Base-by-base conservation (phyloP, 2,888 invertebrate genomes). In the Cacoxenus indagator region DNA sequence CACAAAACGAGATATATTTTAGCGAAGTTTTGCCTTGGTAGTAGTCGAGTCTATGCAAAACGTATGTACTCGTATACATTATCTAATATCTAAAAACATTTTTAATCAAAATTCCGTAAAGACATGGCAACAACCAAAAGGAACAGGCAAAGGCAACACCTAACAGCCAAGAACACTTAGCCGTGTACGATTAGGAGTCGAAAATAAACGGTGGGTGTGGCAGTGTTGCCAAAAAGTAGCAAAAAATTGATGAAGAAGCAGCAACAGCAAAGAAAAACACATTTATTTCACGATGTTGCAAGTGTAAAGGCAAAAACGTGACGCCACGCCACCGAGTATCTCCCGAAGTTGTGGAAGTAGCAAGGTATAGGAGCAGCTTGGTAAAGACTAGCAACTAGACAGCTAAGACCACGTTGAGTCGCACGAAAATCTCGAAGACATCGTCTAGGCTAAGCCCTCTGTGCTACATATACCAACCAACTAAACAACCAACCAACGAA, bases 61-160 rank as follows among this genome's bases (percentile, higher is more conserved):
- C 11, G 45, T 24, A 54, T 68, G 69, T 67, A 64, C 71, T 74
- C 11, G 45, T 24, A 54, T 68, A 70, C 67, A 64, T 72, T 74
- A 77, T 77, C 79, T 73, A 69, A 64, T 67, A 75, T 75, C 75
- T 78, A 65, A 72, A 78, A 78, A 75, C 78, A 79, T 75, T 80
- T 78, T 78, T 78, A 78, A 78, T 78, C 80, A 76, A 78, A 79
- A 73, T 70, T 73, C 71, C 65, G 19, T 45, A 62, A 62, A 43
- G 61, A 62, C 61, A 62, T 62, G 61, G 45, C 59, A 31, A 17
- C 31, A 59, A n/a, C 26, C n/a, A 59, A 9, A 26, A 37, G 55
- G 37, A 61, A 22, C 61, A 55, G 17, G 17, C 24, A 54, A 26
- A 14, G n/a, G 29, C 57, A 62, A 45, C 22, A 43, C 29, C 31